Percentiles rank a stretch among this genome's conserved stretches.
These are phyloP conservation scores for Hemicrepidius hirtus DNA, from an alignment of 2,888 invertebrate species.

Conservation along the genomic window DNA sequence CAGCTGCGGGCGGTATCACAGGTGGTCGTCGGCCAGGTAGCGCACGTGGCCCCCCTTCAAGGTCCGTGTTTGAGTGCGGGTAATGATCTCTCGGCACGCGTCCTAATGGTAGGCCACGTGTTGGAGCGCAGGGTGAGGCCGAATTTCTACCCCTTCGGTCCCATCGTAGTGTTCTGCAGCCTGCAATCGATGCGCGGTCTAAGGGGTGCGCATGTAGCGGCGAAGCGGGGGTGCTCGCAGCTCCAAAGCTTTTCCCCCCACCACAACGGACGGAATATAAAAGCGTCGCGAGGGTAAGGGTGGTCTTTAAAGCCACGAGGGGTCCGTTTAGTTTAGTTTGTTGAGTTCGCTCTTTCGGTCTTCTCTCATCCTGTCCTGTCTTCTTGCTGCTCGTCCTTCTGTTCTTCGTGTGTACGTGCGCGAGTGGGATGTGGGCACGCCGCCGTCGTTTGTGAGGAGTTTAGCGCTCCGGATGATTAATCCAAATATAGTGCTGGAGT, in stretches of 20 bases:
- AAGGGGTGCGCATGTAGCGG: constrained; percentile 55
- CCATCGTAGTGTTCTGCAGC: constrained; percentile 53
- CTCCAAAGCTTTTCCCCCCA: constrained; percentile 60
- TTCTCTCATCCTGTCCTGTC: constrained; percentile 69
- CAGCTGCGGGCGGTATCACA: constrained; percentile 59
- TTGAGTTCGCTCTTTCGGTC: constrained; percentile 67
- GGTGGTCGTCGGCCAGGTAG: constrained; percentile 59
- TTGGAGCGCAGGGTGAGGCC: constrained; percentile 60
- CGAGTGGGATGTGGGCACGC: constrained; percentile 54
- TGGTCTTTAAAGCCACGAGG: constrained; percentile 76
- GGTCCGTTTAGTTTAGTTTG: constrained; percentile 74
- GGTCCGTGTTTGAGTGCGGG: constrained; percentile 54
- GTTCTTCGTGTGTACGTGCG: constrained; percentile 56
- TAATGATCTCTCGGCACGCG: constrained; percentile 62
- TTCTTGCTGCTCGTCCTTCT: constrained; percentile 64
- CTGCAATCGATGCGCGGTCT: constrained; percentile 62
- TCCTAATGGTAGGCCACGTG: constrained; percentile 61
- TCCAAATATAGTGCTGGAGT: constrained; percentile 43
- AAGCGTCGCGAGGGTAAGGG: constrained; percentile 71
- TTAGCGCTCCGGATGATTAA: constrained; percentile 53
- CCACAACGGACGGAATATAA: constrained; percentile 70
- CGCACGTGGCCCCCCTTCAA: constrained; percentile 53
- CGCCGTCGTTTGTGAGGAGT: constrained; percentile 45
- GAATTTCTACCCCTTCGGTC: constrained; percentile 56
- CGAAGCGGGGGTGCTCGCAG: constrained; percentile 57